Evolutionary conservation across 2,113 vertebrate genomes (phyloP), one percentile per base, ranked within the genome.

Genomic region (Clinocottus analis): DNA sequence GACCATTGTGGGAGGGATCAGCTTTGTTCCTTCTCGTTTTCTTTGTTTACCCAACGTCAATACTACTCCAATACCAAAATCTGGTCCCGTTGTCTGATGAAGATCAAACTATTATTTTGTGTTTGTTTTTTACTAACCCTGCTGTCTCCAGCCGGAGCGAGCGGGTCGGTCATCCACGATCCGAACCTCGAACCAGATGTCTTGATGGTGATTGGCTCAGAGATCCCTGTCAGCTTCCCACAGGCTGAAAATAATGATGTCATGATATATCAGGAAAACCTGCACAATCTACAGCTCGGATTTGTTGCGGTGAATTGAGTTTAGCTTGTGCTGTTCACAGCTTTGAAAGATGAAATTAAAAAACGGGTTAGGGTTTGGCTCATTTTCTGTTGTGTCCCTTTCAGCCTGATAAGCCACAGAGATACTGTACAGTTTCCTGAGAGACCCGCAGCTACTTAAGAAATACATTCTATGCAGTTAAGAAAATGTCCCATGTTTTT

Each of bases 91-190:
- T 27, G 25, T 12, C 23, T 61, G 33, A 17, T 47, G 17, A 7
- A 47, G 19, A 47, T 19, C 5, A n/a, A 23, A 56, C 11, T 25
- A 25, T 51, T 14, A 27, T 35, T 61, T 6, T 27, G 8, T 16
- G 41, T n/a, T 43, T 27, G 3, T 45, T 65, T 23, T 49, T 66
- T 1, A 77, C 97, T 95, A 90, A 99, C 98, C 94, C 97, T 95
- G 84, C 94, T 97, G 79, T 99, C 98, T 49, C 96, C 98, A 72
- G 96, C 93, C 0, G 97, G 95, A 63, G 98, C 97, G 2, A 97
- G 83, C 0, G 98, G 98, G 77, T 99, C 98, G 0, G 96, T 99
- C 98, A 99, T 99, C 98, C 98, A 99, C 0, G 98, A 99, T 5
- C 98, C 98, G 0, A 99, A 99, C 85, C 98, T 94, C 0, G 98